Conservation (phyloP, 2,888 invertebrate genomes). For the Drosophila anceps region DNA sequence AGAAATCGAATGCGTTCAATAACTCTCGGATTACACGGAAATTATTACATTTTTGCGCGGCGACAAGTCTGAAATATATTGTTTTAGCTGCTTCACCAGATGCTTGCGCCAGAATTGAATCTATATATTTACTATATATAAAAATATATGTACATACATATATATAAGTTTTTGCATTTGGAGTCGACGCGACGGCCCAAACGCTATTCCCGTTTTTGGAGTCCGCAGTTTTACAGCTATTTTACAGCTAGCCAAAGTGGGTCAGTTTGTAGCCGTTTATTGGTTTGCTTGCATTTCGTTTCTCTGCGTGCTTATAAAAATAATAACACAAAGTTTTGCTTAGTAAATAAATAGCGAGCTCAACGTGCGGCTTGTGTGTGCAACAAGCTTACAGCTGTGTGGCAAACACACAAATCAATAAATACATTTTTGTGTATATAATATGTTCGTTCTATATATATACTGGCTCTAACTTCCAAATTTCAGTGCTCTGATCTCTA, state of each 20-base stretch:
- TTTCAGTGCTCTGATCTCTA: slow-evolving; percentile 92
- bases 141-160: too few species aligned
- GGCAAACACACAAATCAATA: slow-evolving; percentile 52
- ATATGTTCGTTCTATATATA: neutral
- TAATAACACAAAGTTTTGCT: slow-evolving; percentile 60
- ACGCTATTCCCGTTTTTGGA: slow-evolving; percentile 19
- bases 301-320: slow-evolving; percentile 58
- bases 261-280: slow-evolving; percentile 66
- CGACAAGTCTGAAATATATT: slow-evolving; percentile 51
- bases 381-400: slow-evolving; percentile 55
- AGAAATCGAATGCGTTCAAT: slow-evolving; percentile 39
- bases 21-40: slow-evolving; percentile 54
- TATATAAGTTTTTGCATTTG: slow-evolving; percentile 10
- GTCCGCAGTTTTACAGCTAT: slow-evolving; percentile 43
- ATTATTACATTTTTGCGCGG: slow-evolving; percentile 55
- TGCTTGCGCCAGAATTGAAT: slow-evolving; percentile 10
- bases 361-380: slow-evolving; percentile 44
- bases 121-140: slow-evolving; percentile 2
- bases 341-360: slow-evolving; percentile 70
- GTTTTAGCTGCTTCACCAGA: slow-evolving; percentile 65
- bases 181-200: slow-evolving; percentile 17
- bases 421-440: slow-evolving; percentile 37
- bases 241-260: slow-evolving; percentile 61
- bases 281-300: slow-evolving; percentile 43
- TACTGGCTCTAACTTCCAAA: slow-evolving; percentile 82